Evolutionary conservation across 2,888 invertebrate species (phyloP).

Genomic region (Andrena dorsata): DNA sequence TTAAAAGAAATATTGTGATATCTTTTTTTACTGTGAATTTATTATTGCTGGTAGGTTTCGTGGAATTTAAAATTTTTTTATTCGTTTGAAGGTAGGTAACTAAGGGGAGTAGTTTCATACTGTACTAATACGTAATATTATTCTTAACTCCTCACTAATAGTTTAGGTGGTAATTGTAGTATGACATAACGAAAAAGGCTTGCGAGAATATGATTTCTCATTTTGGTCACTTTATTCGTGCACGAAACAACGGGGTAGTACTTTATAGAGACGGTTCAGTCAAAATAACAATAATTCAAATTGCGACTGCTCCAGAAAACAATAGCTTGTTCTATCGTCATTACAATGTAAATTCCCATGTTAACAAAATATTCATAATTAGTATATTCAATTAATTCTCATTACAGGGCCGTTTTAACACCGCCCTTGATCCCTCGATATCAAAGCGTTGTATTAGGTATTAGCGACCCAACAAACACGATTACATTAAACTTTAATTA

Average conservation of each 20-base stretch:
- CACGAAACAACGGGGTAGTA: too few relatives aligned
- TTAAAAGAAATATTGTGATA: not conserved
- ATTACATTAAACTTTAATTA: slow-evolving; percentile 44
- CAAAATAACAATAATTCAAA: too few relatives aligned
- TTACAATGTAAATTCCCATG: not conserved
- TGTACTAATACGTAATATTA: too few relatives aligned
- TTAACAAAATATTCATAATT: not conserved
- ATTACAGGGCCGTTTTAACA: slow-evolving; percentile 3
- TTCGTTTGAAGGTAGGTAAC: not conserved
- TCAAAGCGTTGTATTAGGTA: slow-evolving; percentile 3
- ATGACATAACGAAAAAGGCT: too few relatives aligned
- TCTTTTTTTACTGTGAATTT: not conserved
- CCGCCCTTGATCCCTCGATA: not conserved
- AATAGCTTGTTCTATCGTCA: not conserved
- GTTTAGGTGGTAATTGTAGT: too few relatives aligned
- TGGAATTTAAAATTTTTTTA: not conserved
- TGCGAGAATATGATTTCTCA: too few relatives aligned
- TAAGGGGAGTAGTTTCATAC: too few relatives aligned
- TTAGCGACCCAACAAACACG: slow-evolving; percentile 20
- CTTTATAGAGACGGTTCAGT: too few relatives aligned
- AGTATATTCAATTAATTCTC: slow-evolving; percentile 14
- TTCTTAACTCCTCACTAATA: too few relatives aligned
- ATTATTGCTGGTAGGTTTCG: not conserved
- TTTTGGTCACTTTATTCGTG: too few relatives aligned
- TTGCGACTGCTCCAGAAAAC: too few relatives aligned